These are phyloP conservation scores for Leptobrachium ailaonicum DNA, from an alignment of 2,113 vertebrate species.

Conservation along the genomic window DNA sequence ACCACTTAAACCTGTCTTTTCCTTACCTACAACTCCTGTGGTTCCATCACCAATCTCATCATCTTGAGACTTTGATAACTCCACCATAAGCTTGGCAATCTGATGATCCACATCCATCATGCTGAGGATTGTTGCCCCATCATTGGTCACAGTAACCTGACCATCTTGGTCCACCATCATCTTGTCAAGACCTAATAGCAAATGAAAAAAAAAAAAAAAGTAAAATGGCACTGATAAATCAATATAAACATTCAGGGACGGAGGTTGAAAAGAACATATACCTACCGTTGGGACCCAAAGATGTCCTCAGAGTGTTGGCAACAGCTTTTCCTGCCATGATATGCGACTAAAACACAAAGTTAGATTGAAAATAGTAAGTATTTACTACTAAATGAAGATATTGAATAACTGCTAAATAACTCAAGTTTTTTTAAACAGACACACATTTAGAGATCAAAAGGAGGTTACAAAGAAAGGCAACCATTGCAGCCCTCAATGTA, in stretches of 20 bases:
- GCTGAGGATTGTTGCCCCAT: conserved; percentile 95
- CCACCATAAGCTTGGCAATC: conserved; percentile 97
- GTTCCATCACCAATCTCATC: conserved; percentile 98
- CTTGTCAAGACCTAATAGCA: conserved; percentile 83
- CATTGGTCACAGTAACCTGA: conserved; percentile 96
- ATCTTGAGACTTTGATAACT: conserved; percentile 95
- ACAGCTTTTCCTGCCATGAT: conserved; percentile 98
- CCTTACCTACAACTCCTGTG: conserved; percentile 94
- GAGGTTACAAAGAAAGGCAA: too few species aligned
- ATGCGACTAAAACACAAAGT: conserved; percentile 82
- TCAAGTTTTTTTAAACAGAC: too few species aligned
- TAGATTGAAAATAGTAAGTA: too few species aligned
- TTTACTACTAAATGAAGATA: too few species aligned
- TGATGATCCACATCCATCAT: conserved; percentile 99
- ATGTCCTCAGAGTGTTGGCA: conserved; percentile 90
- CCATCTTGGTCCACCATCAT: conserved; percentile 99
- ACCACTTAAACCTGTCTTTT: not conserved
- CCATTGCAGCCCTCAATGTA: too few species aligned
- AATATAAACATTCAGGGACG: not conserved
- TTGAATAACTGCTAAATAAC: too few species aligned
- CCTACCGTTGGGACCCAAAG: conserved; percentile 94
- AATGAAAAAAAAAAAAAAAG: not conserved
- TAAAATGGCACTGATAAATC: not conserved
- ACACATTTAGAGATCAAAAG: not conserved
- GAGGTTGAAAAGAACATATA: not conserved